Evolutionary conservation across 2,888 invertebrate genomes (phyloP), one percentile per base, ranked within the genome.

Genomic region (Stenodera caucasica): DNA sequence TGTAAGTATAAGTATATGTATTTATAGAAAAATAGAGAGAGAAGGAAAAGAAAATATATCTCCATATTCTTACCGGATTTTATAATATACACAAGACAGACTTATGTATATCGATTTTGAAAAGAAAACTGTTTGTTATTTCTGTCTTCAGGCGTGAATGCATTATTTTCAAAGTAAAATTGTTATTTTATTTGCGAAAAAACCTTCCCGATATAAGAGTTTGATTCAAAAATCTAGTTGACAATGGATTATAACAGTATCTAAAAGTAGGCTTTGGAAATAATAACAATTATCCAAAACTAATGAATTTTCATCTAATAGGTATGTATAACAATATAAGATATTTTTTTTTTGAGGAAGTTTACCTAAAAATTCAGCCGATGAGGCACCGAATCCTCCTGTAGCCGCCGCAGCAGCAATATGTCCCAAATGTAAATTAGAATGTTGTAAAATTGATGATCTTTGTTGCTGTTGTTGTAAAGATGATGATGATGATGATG

Each of bases 311-410:
- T n/a, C n/a, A n/a, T n/a, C n/a, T n/a, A n/a, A 32, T 7, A 32
- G 4, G 9, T 32, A 32, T 32, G 2, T 7, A 32, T 11, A 2
- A 32, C 9, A 32, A 32, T 32, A 32, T 11, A 9, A 2, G 32
- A 32, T 32, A 30, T 18, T 9, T 12, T 11, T 11, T n/a, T n/a
- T n/a, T n/a, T n/a, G n/a, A n/a, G 7, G 2, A 11, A 9, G 21
- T 87, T 84, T 83, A 92, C 93, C 92, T 76, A 93, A 85, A 79
- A 93, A 90, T 78, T 93, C 92, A 26, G 92, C 85, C 4, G 78
- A 77, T 12, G 75, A 64, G 6, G 75, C 67, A 49, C 89, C 87
- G 72, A 89, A 86, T 57, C 87, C 87, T 72, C 88, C 89, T 37
- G 85, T 85, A 72, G 89, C 82, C 74, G 85, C 84, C 75, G 88